A percentile compares a stretch with the other conserved stretches of the same genome.
Conservation (phyloP, 2,113 vertebrate genomes). For the Myotis davidii region DNA sequence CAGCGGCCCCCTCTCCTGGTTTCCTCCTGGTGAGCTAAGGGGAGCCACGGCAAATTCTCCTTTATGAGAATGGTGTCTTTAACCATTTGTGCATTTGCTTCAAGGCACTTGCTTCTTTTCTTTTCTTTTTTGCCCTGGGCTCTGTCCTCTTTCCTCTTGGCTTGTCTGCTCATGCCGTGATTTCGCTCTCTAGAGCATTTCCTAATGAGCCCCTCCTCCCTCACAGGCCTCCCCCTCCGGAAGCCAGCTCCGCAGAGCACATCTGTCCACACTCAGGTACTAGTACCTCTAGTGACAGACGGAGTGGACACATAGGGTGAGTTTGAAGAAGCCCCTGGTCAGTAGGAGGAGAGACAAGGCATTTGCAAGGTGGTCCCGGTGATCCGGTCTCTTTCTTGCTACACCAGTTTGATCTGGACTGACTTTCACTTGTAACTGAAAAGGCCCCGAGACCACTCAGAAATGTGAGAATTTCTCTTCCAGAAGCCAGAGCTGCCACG, state of each 20-base stretch:
- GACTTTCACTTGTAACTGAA: background rate
- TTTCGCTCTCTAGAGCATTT: too few species aligned
- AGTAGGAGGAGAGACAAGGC: background rate
- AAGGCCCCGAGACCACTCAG: background rate
- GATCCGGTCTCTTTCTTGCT: background rate
- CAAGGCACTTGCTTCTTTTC: background rate
- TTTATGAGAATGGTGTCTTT: background rate
- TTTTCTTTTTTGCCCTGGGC: background rate
- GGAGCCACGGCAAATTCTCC: background rate
- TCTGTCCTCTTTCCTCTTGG: too few species aligned
- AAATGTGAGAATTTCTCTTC: background rate
- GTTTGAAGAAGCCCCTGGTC: background rate
- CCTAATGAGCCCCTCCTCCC: too few species aligned
- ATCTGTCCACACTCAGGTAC: background rate
- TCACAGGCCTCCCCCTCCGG: background rate
- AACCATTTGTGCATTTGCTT: background rate
- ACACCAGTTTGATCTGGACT: background rate
- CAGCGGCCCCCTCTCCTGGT: background rate
- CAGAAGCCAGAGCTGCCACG: background rate
- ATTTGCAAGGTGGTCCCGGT: background rate
- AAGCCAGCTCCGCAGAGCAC: background rate
- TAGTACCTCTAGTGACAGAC: background rate
- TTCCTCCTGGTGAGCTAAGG: background rate
- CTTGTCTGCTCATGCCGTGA: too few species aligned
- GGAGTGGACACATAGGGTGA: background rate